Evolutionary conservation across 2,888 invertebrate genomes (phyloP), one percentile per base, ranked within the genome.

Genomic region (Unio delphinus): DNA sequence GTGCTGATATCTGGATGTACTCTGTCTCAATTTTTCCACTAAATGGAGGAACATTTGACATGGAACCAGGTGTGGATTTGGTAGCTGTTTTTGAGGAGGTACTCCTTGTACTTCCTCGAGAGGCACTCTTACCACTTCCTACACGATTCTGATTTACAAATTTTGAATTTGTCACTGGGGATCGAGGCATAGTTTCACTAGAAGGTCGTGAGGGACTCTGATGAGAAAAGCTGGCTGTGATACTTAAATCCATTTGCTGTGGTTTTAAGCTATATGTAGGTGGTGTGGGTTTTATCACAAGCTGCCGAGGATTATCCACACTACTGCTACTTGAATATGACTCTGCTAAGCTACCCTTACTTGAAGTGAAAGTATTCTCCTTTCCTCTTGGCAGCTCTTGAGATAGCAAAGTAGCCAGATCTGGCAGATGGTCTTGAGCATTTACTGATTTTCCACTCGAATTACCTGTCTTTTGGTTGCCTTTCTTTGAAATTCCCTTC

Each of bases 1-100:
- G 84, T 20, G 82, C 80, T n/a, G 85, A 78, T 45, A 86, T 84
- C 68, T 85, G 82, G 64, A 86, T 86, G 70, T 76, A 86, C 67
- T 84, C 81, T 30, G 85, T 79, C 34, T 85, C 85, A 64, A 69
- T 70, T 45, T 66, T 67, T 28, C 69, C 68, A 60, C 64, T 71
- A 54, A 65, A 56, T n/a, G 30, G 58, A 20, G 68, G 64, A 34
- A 70, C 30, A 15, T 45, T 45, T 45, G 15, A 3, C 45, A 45
- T 58, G 45, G 59, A 34, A 20, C 54, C 60, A 26, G 60, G 59
- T 28, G 58, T 65, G 65, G 57, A 65, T 30, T 61, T 75, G 8
- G 68, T 65, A 34, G 67, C 56, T 17, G 77, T 75, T 30, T 71
- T 69, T 26, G 45, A 45, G 45, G 8, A 11, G 15, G 45, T 45